Evolutionary conservation across 2,113 vertebrate genomes (phyloP), one percentile per base, ranked within the genome.

Genomic region (Gnathonemus longibarbis): DNA sequence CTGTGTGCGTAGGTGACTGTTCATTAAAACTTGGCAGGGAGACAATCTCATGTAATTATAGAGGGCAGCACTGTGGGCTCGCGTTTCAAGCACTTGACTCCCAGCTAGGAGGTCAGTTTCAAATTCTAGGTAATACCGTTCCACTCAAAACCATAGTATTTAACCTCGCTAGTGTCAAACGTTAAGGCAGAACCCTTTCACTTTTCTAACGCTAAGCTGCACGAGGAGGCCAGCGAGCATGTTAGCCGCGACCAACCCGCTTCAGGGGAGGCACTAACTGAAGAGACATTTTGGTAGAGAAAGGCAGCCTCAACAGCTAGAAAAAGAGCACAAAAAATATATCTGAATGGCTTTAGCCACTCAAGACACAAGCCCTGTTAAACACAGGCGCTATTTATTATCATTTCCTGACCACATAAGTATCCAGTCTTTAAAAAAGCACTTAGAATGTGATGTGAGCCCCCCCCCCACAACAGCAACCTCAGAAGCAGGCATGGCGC

Each of bases 391-490:
- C 31, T 80, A 19, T 35, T 19, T 17, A 80, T 80, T 19, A 7
- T 2, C 17, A 8, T 42, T 42, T 15, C 74, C 74, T 19, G 39
- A 17, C 35, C 74, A 19, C 17, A 42, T 42, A 42, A 19, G 21
- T 77, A 11, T 66, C 8, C 24, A 74, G 66, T 35, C 27, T 39
- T 39, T 17, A 39, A 39, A 39, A 17, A 39, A 77, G 27, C 31
- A 39, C 70, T 77, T 39, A 17, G 70, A 46, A 3, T 11, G 19
- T 56, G 4, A 56, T 19, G 52, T 3, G 15, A 21, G 17, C 19
- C 80, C 80, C 31, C 48, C 48, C 13, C 13, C 74, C 74, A 9
- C 94, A 96, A 96, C 96, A 97, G 95, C 95, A 95, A 95, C 93
- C 94, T 95, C 94, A 95, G 94, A 83, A 91, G 92, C 93, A 2